These are phyloP conservation scores for Poecilobothrus nobilitatus DNA, from an alignment of 2,888 invertebrate genomes.

Conservation along the genomic window DNA sequence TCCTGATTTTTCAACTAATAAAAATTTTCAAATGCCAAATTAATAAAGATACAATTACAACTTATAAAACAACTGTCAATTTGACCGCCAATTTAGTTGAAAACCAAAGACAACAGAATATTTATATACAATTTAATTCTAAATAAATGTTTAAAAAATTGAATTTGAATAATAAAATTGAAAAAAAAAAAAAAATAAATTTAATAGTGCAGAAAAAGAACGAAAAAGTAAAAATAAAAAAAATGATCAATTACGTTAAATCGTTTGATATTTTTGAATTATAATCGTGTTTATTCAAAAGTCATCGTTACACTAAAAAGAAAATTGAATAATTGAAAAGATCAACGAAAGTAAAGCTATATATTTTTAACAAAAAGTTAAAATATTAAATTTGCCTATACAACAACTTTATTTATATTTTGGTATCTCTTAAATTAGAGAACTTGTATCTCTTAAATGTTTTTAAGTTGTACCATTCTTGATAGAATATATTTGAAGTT, in stretches of 20 bases:
- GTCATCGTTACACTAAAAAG: background rate
- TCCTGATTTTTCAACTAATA: background rate
- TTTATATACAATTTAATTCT: background rate
- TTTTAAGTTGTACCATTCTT: background rate
- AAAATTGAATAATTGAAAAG: background rate
- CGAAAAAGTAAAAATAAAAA: background rate
- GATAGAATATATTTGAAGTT: background rate
- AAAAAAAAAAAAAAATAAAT: background rate
- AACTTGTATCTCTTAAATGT: background rate
- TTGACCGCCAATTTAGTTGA: background rate
- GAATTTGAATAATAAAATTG: background rate
- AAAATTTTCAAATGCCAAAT: background rate
- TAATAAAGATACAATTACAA: background rate
- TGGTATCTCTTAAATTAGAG: background rate
- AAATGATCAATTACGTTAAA: slow-evolving; percentile 9
- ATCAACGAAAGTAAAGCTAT: background rate
- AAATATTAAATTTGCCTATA: background rate
- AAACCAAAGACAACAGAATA: background rate
- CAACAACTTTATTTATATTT: background rate
- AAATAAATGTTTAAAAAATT: background rate
- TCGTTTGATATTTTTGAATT: background rate
- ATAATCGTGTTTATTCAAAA: slow-evolving; percentile 7
- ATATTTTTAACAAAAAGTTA: background rate
- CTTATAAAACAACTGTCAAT: background rate
- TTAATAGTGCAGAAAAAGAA: too few relatives aligned